Conservation (phyloP, 2,113 vertebrate genomes). For the Seriola quinqueradiata region DNA sequence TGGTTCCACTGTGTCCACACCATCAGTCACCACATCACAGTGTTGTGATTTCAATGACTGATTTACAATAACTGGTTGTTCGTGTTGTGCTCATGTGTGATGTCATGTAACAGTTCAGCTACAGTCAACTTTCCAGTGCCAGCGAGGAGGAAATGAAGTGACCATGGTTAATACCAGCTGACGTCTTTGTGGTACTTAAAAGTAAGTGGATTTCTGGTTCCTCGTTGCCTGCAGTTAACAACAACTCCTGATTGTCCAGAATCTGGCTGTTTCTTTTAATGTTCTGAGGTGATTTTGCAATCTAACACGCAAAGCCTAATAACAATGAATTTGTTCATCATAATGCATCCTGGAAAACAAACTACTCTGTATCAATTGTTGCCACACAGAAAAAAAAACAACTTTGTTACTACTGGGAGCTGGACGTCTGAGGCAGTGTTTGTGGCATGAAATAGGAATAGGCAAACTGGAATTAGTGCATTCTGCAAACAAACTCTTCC, state of each 20-base stretch:
- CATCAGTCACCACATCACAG: conserved; percentile 21
- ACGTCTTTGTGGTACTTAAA: conserved; percentile 36
- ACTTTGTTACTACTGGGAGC: not conserved
- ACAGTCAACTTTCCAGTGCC: conserved; percentile 28
- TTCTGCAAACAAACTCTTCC: too few species aligned
- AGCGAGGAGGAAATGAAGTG: conserved; percentile 49
- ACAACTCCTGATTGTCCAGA: conserved; percentile 13
- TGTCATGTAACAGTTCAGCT: conserved; percentile 32
- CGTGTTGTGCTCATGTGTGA: conserved; percentile 18
- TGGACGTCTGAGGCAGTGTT: not conserved
- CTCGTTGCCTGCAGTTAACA: conserved; percentile 16
- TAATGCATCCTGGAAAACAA: conserved; percentile 24
- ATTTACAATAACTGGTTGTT: conserved; percentile 16
- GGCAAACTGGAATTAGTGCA: too few species aligned
- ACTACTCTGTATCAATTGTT: not conserved
- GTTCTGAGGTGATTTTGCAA: conserved; percentile 5
- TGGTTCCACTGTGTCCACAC: conserved; percentile 30
- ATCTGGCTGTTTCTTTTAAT: conserved; percentile 26
- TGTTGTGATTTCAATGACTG: conserved; percentile 22
- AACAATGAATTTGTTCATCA: not conserved
- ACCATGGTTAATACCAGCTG: conserved; percentile 36
- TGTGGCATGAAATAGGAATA: conserved; percentile 8
- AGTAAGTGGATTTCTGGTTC: conserved; percentile 48
- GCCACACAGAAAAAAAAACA: not conserved
- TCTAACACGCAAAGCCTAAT: not conserved